Base-by-base conservation (phyloP, 2,113 vertebrate species). In the Kryptolebias marmoratus region DNA sequence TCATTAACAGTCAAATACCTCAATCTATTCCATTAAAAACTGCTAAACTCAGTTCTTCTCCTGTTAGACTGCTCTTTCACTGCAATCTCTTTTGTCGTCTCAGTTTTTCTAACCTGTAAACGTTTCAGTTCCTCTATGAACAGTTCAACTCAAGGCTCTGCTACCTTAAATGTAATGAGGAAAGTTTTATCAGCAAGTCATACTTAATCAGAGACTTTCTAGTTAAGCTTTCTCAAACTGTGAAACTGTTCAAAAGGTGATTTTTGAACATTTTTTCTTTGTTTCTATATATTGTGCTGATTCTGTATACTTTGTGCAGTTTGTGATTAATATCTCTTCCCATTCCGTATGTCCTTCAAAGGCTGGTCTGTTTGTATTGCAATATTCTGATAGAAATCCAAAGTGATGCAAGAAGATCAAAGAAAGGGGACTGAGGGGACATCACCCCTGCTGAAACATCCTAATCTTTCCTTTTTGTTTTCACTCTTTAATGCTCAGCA, bases 401-500 rank as follows among this genome's bases (percentile, higher is more conserved):
- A 13, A 56, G 42, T 11, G 30, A 18, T 39, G 11, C 71, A 30
- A 22, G 14, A 53, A 27, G 47, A 53, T 30, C 18, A 49, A 3
- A 55, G 13, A 28, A 2, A 18, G 68, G 62, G 57, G 60, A 75
- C 68, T 27, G 52, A 71, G 22, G 4, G 45, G 48, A 64, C 10
- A n/a, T 61, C 53, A 54, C 8, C 44, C 53, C 57, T 11, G 28
- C 7, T 18, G 55, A 68, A 47, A 30, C 52, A 63, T 74, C 75
- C 59, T 81, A 14, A 75, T 80, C 66, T 66, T 72, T 59, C 61
- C 10, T 10, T 87, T 83, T 60, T 75, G 68, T 58, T 82, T 68
- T 79, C 63, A 50, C 70, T 73, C 60, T 68, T 14, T 78, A 70
- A 72, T 70, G 61, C 71, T 76, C 36, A 68, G 64, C 5, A 48